phyloP scores from a whole-genome alignment of 1,140 invertebrate species.

The Drosophila mauritiana region DNA sequence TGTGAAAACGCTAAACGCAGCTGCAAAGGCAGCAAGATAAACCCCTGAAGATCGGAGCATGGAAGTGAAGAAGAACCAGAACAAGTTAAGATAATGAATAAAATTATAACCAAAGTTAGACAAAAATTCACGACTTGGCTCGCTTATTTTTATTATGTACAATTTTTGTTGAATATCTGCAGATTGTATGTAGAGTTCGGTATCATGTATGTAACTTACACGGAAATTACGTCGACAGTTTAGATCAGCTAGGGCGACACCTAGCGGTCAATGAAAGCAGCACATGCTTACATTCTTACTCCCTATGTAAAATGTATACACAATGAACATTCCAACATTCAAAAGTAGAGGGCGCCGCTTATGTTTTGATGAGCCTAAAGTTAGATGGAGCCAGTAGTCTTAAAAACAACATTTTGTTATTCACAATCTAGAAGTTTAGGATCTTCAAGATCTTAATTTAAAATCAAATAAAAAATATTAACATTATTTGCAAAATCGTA shows the following conservation, averaged over 20 bases:
- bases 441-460: too few relatives aligned
- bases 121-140: slow-evolving; percentile 25
- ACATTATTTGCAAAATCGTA: too few relatives aligned
- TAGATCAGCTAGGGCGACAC: too few relatives aligned
- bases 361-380: background rate
- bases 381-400: slow-evolving; percentile 12
- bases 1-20: slow-evolving; percentile 27
- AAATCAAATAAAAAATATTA: too few relatives aligned
- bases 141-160: background rate
- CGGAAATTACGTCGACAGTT: too few relatives aligned
- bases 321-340: background rate
- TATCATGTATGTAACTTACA: too few relatives aligned
- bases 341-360: background rate
- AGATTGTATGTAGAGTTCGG: too few relatives aligned
- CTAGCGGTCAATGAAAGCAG: too few relatives aligned
- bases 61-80: slow-evolving; percentile 38
- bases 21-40: slow-evolving; percentile 13
- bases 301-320: background rate
- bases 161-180: background rate
- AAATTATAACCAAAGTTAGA: slow-evolving; percentile 81
- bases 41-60: slow-evolving; percentile 31
- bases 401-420: background rate
- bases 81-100: slow-evolving; percentile 81
- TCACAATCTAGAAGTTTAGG: background rate
- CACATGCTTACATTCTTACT: too few relatives aligned